These are phyloP conservation scores for Alces alces DNA, from an alignment of 2,113 vertebrate species.

Conservation along the genomic window DNA sequence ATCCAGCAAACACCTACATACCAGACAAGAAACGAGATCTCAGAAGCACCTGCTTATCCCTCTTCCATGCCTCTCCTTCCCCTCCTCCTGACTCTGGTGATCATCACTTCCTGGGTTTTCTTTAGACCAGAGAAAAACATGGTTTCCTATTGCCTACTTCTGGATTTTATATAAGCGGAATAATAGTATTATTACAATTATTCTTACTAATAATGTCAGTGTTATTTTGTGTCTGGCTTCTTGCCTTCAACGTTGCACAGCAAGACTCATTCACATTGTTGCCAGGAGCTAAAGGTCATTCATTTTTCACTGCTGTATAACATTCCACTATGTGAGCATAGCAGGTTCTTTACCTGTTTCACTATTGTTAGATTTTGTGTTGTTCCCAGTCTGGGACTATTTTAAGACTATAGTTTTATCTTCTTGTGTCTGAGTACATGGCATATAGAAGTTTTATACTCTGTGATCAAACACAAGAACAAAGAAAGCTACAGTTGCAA, in stretches of 20 bases:
- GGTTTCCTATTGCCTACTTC: background rate
- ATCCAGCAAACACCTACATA: background rate
- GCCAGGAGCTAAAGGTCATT: accelerated
- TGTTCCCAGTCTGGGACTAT: background rate
- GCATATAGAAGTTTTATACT: background rate
- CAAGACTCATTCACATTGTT: background rate
- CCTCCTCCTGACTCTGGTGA: too few relatives aligned
- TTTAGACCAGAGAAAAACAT: background rate
- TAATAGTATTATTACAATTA: background rate
- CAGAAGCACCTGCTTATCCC: background rate
- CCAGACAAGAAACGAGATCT: background rate
- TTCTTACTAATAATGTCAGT: background rate
- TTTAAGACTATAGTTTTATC: background rate
- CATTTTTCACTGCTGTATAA: background rate
- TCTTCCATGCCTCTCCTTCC: background rate
- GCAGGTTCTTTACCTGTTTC: background rate
- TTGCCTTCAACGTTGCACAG: background rate
- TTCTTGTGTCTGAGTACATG: background rate
- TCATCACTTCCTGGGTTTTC: background rate
- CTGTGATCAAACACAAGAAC: background rate
- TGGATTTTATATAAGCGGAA: background rate
- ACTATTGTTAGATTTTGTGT: background rate
- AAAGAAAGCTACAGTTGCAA: background rate
- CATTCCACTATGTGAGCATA: background rate
- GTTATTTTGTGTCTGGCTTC: background rate